These are phyloP conservation scores for Platysteira castanea DNA, from an alignment of 2,113 vertebrate species.

Conservation along the genomic window DNA sequence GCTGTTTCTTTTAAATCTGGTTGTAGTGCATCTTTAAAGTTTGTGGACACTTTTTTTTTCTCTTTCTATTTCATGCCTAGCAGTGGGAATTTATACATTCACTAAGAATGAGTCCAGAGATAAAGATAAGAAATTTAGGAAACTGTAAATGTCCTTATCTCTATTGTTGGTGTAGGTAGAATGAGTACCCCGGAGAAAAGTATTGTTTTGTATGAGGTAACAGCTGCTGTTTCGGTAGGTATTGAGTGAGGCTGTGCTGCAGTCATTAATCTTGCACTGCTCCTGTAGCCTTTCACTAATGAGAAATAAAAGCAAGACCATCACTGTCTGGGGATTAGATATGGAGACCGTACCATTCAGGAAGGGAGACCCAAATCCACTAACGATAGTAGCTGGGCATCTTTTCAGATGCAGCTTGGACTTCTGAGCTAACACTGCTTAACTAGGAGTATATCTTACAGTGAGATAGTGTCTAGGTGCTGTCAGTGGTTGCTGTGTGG, in stretches of 20 bases:
- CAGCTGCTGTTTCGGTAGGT: constrained; percentile 36
- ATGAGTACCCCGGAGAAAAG: constrained; percentile 15
- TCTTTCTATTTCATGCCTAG: not conserved
- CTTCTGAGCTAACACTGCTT: not conserved
- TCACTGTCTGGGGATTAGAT: not conserved
- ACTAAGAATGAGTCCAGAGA: not conserved
- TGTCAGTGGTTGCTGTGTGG: not conserved
- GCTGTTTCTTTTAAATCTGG: constrained; percentile 38
- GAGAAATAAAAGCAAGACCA: constrained; percentile 39
- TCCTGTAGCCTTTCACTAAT: constrained; percentile 4
- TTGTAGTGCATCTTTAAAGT: not conserved
- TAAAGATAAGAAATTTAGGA: constrained; percentile 40
- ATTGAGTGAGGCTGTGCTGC: not conserved
- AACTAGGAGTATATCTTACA: not conserved
- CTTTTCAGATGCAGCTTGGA: not conserved
- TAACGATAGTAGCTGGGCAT: not conserved
- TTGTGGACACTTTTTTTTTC: not conserved
- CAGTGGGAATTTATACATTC: not conserved
- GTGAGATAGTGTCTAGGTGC: not conserved
- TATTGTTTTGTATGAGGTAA: constrained; percentile 38
- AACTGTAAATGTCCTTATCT: constrained; percentile 38
- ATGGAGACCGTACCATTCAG: not conserved
- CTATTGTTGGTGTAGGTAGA: constrained; percentile 16
- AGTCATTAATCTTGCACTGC: constrained; percentile 55
- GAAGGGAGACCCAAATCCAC: not conserved